A percentile compares a stretch with the other conserved stretches of the same genome.
phyloP scores from a whole-genome alignment of 2,888 invertebrate species.

The Zootermopsis nevadensis region DNA sequence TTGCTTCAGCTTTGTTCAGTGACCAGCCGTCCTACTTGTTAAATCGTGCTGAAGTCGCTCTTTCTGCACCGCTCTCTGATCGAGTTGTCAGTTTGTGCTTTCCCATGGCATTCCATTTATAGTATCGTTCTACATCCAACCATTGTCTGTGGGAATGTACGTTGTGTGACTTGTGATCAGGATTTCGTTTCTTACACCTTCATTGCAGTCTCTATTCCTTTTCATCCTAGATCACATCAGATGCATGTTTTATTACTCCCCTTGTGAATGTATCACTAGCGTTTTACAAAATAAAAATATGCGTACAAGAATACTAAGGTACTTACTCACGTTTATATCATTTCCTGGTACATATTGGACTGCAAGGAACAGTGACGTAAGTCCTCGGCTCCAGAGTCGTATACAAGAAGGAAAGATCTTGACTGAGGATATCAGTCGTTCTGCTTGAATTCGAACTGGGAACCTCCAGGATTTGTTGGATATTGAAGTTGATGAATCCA shows the following conservation, averaged over 20 bases:
- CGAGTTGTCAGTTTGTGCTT: not conserved
- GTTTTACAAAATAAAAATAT: not conserved
- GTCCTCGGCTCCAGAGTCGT: too few species aligned
- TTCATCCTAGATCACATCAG: not conserved
- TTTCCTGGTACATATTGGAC: not conserved
- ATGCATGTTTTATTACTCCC: not conserved
- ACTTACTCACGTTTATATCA: not conserved
- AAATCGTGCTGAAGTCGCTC: not conserved
- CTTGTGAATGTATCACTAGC: not conserved
- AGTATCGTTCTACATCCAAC: not conserved
- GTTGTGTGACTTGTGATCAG: not conserved
- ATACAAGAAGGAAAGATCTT: too few species aligned
- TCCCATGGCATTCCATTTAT: not conserved
- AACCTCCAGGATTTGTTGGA: too few species aligned
- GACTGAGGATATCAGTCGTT: too few species aligned
- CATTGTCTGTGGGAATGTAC: not conserved
- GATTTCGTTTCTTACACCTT: not conserved
- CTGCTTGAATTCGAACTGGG: too few species aligned
- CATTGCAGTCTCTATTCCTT: conserved; percentile 1
- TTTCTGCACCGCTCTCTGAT: not conserved
- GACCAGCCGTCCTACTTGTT: not conserved
- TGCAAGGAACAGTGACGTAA: not conserved
- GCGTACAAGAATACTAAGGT: not conserved
- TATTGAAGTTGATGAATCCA: too few species aligned
- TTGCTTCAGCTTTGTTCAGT: not conserved